phyloP scores from a whole-genome alignment of 1,140 invertebrate species.

The Schlechtendalia chinensis region DNA sequence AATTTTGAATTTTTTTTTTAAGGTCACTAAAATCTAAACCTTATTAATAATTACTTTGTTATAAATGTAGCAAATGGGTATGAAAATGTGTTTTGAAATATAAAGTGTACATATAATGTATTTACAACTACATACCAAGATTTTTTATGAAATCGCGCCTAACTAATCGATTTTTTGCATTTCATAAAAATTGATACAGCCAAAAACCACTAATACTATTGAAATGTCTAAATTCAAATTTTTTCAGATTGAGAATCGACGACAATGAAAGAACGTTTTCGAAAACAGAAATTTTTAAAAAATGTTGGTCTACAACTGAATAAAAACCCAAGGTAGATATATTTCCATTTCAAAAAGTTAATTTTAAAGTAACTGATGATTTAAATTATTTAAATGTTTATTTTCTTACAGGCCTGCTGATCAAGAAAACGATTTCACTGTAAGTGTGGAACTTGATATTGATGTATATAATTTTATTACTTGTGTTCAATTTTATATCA shows the following conservation, averaged over 20 bases:
- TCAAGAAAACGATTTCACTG: background rate
- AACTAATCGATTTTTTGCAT: background rate
- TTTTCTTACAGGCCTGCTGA: background rate
- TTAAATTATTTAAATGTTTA: background rate
- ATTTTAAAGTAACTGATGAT: background rate
- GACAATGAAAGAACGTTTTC: conserved; percentile 28
- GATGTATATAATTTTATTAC: too few species aligned
- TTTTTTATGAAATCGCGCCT: background rate
- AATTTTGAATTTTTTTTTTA: too few species aligned
- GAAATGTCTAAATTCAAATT: background rate
- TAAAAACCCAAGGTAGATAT: conserved; percentile 12
- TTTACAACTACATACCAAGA: too few species aligned
- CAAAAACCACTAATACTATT: background rate
- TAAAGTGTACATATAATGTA: too few species aligned
- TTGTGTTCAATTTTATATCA: background rate
- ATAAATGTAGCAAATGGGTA: too few species aligned
- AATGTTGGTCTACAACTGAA: background rate
- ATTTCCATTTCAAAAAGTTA: background rate
- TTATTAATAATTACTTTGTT: too few species aligned
- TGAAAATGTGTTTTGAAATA: too few species aligned
- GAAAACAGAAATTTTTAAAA: conserved; percentile 40
- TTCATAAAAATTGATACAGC: background rate
- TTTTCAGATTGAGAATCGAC: background rate
- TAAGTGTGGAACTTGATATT: background rate
- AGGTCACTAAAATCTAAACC: too few species aligned